A percentile compares a stretch with the other conserved stretches of the same genome.
Conservation (phyloP, 2,113 vertebrate species). For the Triplophysa siluroides region DNA sequence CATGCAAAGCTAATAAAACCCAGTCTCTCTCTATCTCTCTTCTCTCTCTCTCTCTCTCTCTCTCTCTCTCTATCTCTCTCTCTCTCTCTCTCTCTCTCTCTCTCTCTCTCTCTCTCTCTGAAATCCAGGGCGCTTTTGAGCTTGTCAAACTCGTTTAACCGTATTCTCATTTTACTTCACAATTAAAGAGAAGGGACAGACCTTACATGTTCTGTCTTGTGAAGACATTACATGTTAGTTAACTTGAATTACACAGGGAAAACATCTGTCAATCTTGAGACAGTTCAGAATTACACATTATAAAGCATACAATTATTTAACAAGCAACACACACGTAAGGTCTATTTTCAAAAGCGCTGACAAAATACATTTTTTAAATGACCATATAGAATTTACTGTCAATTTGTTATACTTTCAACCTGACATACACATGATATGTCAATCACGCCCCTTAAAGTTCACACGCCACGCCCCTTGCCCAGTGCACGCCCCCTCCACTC, state of each 20-base stretch:
- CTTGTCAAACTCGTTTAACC: constrained; percentile 40
- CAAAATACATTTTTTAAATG: background rate
- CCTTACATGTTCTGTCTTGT: constrained; percentile 47
- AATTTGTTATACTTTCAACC: constrained; percentile 6
- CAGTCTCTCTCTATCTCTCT: no score
- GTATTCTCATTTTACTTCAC: background rate
- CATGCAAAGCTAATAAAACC: background rate
- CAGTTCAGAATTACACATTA: background rate
- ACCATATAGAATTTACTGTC: background rate
- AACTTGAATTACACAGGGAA: background rate
- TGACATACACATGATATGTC: constrained; percentile 5
- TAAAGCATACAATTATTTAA: constrained; percentile 35
- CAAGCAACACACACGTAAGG: constrained; percentile 4
- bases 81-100: background rate
- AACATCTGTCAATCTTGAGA: background rate
- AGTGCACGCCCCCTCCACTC: constrained; percentile 32
- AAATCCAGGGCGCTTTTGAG: background rate
- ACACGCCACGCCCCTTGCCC: constrained; percentile 33
- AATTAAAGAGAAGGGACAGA: constrained; percentile 17
- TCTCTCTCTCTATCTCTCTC: background rate
- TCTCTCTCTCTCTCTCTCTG: background rate
- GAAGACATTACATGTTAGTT: background rate
- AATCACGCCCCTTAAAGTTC: constrained; percentile 30
- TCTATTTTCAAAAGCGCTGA: constrained; percentile 16
- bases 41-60: background rate